Base-by-base conservation (phyloP, 2,113 vertebrate species). In the Propithecus coquereli region DNA sequence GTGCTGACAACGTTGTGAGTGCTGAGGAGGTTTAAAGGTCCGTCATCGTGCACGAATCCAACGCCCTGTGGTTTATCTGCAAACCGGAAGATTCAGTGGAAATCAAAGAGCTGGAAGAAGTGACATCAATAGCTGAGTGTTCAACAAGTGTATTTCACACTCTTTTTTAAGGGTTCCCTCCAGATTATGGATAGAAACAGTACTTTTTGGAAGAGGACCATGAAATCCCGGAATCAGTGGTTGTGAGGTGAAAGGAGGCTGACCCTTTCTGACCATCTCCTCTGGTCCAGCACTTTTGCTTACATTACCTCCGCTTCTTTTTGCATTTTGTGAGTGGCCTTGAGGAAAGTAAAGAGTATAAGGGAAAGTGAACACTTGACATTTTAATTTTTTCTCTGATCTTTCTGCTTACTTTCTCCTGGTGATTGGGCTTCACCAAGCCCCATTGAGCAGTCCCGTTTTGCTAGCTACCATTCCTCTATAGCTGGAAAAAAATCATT, bases 131-230 rank as follows among this genome's bases (percentile, higher is more conserved):
- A 7, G 45, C 23, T 23, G 7, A 40, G 6, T 2, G 6, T 79
- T 5, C 6, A 34, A 57, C n/a, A 34, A 17, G 5, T 3, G 37
- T 1, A 2, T 4, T 47, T 16, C 13, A 17, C 0, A 1, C 4
- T 13, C 10, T 17, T 54, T 61, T n/a, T 30, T 0, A 1, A 4
- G 47, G 2, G 6, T 8, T 32, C 13, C 0, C 34, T 65, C 11
- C 25, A 59, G 37, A 34, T 65, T 25, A 17, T 13, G 30, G 10
- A 68, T 8, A 23, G 0, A 47, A 5, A 25, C 6, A 52, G 23
- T 0, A 8, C 10, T 6, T 50, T 23, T 4, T 13, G 32, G 65
- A 30, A 9, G 16, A 68, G 4, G 1, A 22, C 14, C 18, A 8
- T 77, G 32, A 68, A 22, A 68, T 3, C 1, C 13, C 8, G 65